phyloP scores from a whole-genome alignment of 2,113 vertebrate genomes.

The Gymnobelideus leadbeateri region DNA sequence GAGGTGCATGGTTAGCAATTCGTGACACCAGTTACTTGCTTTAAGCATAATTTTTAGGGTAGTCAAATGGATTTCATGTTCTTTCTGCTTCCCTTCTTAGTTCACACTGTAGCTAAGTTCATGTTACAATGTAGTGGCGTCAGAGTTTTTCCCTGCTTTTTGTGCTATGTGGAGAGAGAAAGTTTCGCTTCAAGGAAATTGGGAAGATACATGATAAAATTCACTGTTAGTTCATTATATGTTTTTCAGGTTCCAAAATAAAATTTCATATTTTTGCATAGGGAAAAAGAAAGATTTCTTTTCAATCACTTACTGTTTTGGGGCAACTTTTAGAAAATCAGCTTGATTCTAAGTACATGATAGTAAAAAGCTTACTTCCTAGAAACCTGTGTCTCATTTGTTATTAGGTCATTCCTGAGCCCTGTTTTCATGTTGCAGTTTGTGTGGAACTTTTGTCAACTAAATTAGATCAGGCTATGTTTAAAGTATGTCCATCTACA shows the following conservation, averaged over 20 bases:
- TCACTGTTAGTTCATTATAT: not conserved
- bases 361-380: not conserved
- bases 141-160: not conserved
- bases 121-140: not conserved
- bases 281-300: not conserved
- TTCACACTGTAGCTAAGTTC: not conserved
- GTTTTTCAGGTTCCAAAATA: not conserved
- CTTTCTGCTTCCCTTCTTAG: not conserved
- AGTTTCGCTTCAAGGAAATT: not conserved
- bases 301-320: not conserved
- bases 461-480: not conserved
- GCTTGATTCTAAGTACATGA: not conserved
- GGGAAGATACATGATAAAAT: not conserved
- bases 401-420: not conserved
- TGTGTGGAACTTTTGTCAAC: not conserved
- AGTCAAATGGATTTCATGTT: accelerated
- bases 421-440: not conserved
- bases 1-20: not conserved
- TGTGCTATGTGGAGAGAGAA: not conserved
- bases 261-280: constrained; percentile 15
- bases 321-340: not conserved
- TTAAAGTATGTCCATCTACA: not conserved
- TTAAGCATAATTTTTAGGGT: not conserved
- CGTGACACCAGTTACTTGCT: not conserved
- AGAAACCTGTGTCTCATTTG: not conserved